Conservation (phyloP, 2,888 invertebrate species). For the Chrysotoxum bicinctum region DNA sequence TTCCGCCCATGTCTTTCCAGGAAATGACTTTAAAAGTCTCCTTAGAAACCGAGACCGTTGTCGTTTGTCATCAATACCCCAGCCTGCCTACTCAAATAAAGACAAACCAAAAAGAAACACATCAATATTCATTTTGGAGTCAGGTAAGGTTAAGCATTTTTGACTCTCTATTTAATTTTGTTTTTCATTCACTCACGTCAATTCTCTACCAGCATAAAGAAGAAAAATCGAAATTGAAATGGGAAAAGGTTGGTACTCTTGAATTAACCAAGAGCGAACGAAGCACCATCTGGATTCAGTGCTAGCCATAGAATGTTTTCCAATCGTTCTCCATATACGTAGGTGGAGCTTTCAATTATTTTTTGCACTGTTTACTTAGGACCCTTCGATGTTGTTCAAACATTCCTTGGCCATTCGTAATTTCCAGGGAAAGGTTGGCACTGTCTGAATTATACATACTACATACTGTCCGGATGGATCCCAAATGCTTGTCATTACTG, state of each 20-base stretch:
- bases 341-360: slow-evolving; percentile 58
- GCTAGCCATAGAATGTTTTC: background rate
- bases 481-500: slow-evolving; percentile 50
- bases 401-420: slow-evolving; percentile 29
- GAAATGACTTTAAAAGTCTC: too few relatives aligned
- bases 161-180: slow-evolving; percentile 16
- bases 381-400: slow-evolving; percentile 50
- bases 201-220: background rate
- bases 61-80: background rate
- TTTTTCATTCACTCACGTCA: slow-evolving; percentile 6
- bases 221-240: slow-evolving; percentile 22
- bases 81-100: background rate
- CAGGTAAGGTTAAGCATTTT: slow-evolving; percentile 15
- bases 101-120: background rate
- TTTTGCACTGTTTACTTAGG: slow-evolving; percentile 58
- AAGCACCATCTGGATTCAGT: slow-evolving; percentile 26
- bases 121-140: slow-evolving; percentile 4
- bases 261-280: slow-evolving; percentile 3
- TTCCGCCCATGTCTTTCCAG: too few relatives aligned
- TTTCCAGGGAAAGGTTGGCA: slow-evolving; percentile 10
- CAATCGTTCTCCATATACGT: background rate
- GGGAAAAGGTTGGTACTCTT: background rate
- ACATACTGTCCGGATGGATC: slow-evolving; percentile 25
- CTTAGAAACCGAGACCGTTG: background rate
- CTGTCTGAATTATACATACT: slow-evolving; percentile 56